Conservation (phyloP, 1,140 invertebrate species). For the Cydia pomonella region DNA sequence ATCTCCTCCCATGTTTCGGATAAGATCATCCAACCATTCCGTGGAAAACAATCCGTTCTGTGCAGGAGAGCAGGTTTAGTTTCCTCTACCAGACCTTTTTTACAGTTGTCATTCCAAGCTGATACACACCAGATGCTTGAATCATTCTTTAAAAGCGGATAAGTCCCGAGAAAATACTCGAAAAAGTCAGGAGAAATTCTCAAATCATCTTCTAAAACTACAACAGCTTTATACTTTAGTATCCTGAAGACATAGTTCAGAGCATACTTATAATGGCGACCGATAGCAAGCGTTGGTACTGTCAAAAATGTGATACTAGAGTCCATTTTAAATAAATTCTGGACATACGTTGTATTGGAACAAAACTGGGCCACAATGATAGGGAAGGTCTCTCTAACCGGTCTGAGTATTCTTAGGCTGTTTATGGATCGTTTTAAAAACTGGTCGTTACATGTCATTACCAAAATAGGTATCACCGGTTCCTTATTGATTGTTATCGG, state of each 20-base stretch:
- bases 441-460: background rate
- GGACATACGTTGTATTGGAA: background rate
- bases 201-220: constrained; percentile 91
- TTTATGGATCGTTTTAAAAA: background rate
- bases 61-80: constrained; percentile 88
- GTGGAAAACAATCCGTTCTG: constrained; percentile 98
- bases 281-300: too few relatives aligned
- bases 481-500: background rate
- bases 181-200: constrained; percentile 99
- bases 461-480: background rate
- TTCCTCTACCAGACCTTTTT: constrained; percentile 90
- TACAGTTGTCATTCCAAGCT: constrained; percentile 99
- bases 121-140: constrained; percentile 94
- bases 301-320: background rate
- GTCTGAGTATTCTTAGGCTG: background rate
- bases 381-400: background rate
- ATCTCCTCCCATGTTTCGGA: background rate
- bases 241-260: background rate
- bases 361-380: background rate
- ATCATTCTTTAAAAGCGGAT: constrained; percentile 91
- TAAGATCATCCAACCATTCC: constrained; percentile 97
- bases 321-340: background rate
- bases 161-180: constrained; percentile 97
- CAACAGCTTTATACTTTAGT: background rate
- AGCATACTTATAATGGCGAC: background rate